A percentile compares a stretch with the other conserved stretches of the same genome.
phyloP scores from a whole-genome alignment of 2,888 invertebrate species.

The Saturnia japonica region DNA sequence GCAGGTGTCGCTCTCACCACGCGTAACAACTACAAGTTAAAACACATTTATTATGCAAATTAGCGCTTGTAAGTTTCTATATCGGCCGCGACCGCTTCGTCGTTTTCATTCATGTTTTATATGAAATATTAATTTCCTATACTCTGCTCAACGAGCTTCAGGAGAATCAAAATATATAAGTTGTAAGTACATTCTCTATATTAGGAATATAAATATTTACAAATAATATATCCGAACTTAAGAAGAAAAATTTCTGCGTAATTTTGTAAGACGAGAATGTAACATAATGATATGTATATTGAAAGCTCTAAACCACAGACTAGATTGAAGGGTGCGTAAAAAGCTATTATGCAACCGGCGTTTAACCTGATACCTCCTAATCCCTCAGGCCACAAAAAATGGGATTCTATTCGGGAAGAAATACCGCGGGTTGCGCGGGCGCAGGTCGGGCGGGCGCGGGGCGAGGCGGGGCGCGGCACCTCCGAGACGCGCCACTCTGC shows the following conservation, averaged over 20 bases:
- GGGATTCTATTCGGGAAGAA: conserved; percentile 61
- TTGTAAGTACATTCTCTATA: background rate
- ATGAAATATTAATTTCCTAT: background rate
- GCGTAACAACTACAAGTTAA: background rate
- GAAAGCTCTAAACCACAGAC: background rate
- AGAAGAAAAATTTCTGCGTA: too few species aligned
- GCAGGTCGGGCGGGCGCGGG: conserved; percentile 30
- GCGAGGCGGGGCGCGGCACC: conserved; percentile 54
- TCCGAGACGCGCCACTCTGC: conserved; percentile 76
- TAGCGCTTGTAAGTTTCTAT: background rate
- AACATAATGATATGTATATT: background rate
- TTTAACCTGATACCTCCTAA: conserved; percentile 75
- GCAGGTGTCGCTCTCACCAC: too few species aligned
- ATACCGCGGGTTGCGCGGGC: conserved; percentile 40
- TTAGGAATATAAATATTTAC: background rate
- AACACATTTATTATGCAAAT: background rate
- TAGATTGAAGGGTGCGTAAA: conserved; percentile 72
- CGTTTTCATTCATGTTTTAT: background rate
- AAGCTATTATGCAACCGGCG: conserved; percentile 75
- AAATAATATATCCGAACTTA: background rate
- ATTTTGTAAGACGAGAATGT: too few species aligned
- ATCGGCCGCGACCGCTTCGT: background rate
- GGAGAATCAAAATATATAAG: background rate
- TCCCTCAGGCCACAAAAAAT: conserved; percentile 64
- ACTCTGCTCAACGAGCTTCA: background rate